Evolutionary conservation across 2,888 invertebrate species (phyloP), one percentile per base, ranked within the genome.

Genomic region (Lampropteryx suffumata): DNA sequence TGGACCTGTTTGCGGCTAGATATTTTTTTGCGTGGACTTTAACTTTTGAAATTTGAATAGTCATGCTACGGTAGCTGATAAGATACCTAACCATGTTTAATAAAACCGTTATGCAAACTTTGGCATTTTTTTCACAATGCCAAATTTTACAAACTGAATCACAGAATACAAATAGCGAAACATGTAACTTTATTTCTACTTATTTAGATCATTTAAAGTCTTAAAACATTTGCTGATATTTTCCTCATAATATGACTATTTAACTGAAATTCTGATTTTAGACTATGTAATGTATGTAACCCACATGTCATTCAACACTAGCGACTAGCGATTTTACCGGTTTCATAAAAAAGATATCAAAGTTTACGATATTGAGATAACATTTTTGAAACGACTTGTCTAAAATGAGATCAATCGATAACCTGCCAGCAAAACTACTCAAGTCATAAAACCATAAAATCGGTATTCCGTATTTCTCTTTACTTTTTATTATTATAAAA

Each of bases 391-490:
- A 36, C 30, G 30, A 46, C 37, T 39, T 42, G 17, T 46, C 45
- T 50, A 33, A 49, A 54, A 49, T 33, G 14, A 43, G 53, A 48
- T 40, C 42, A 34, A 46, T 50, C 39, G 39, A 54, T 46, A 45
- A 27, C 34, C 8, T 27, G 11, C 42, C 26, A 39, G 50, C 43
- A 50, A 46, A 54, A 54, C 42, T 46, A 50, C 54, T 50, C 34
- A 54, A 54, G 46, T 54, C 54, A 35, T 54, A 50, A 54, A 54
- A 42, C 50, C 54, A 35, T 54, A 50, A 54, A 54, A 50, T 41
- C 13, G 27, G 30, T 44, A 17, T 53, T 43, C 47, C 35, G 27
- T 32, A n/a, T 46, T 48, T 44, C 44, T 44, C 6, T 42, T 44
- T 10, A 29, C 33, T 41, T 45, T 17, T 44, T 36, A 30, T 21